Evolutionary conservation across 2,888 invertebrate species (phyloP), one percentile per base, ranked within the genome.

Genomic region (Catocala sponsa): DNA sequence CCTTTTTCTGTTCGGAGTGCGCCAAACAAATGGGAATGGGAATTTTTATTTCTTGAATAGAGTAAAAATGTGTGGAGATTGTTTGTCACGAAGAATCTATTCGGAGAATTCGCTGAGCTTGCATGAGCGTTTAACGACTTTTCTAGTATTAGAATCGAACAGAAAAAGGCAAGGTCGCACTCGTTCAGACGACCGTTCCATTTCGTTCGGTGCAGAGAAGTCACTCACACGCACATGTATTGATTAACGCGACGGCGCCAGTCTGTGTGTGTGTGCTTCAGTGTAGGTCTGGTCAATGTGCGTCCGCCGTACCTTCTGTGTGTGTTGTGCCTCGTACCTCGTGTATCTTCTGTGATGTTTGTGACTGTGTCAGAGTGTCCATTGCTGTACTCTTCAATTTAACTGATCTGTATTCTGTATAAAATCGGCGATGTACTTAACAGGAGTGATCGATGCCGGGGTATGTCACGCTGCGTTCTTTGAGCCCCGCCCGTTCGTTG

Each of bases 181-280:
- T 68, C 67, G 57, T 62, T 75, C 67, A 50, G 47, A 51, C 53
- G 58, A 72, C 75, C 73, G 65, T 77, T 79, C 69, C 74, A 80
- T 72, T 80, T 85, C 88, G 83, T 81, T 83, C 82, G 83, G 85
- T 83, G 86, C 81, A 82, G 83, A 86, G 83, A 84, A 85, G 86
- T 91, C 95, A 96, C 96, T 95, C 96, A 95, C 95, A 95, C 94
- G 94, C 95, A 96, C 96, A 96, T 96, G 96, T 96, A 96, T 95
- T 96, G 96, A 96, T 92, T 91, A 91, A 88, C 86, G 91, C 91
- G 95, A 95, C 91, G 92, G 91, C 93, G 91, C 90, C 89, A 89
- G 88, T 90, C 89, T 88, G 74, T 86, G 88, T 91, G 86, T 91
- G 90, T 91, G 91, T 90, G 90, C 90, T 88, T 89, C 91, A 82